Conservation (phyloP, 2,797 vertebrate genomes). For the Spheniscus humboldti region DNA sequence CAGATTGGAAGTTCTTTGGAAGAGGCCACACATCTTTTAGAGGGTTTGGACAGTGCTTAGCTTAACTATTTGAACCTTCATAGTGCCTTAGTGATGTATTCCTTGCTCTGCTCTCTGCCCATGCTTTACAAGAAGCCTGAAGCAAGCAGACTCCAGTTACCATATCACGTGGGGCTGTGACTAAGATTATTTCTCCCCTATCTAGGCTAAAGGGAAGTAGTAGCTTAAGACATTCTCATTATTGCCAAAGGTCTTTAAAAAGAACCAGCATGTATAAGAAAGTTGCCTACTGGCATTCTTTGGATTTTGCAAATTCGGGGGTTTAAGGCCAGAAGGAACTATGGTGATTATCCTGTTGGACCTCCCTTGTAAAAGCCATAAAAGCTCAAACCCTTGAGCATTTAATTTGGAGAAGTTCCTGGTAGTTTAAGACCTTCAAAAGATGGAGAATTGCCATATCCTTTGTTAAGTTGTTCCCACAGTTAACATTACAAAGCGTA, state of each 20-base stretch:
- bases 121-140: neutral
- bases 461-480: neutral
- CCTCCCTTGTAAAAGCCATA: neutral
- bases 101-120: neutral
- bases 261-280: neutral
- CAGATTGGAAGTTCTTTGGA: neutral
- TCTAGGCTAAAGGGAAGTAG: neutral
- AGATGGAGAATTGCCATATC: neutral
- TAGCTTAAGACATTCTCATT: neutral
- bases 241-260: neutral
- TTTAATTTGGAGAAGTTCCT: neutral
- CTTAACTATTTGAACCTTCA: neutral
- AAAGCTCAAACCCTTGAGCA: neutral
- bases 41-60: neutral
- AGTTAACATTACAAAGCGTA: accelerated
- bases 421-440: neutral
- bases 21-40: neutral
- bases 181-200: neutral
- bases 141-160: neutral
- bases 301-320: neutral
- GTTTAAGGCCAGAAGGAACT: neutral
- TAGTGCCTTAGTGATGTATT: neutral
- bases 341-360: neutral
- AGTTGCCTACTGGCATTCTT: neutral
- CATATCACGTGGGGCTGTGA: neutral